phyloP scores from a whole-genome alignment of 2,888 invertebrate species.

The Thumatha senex region DNA sequence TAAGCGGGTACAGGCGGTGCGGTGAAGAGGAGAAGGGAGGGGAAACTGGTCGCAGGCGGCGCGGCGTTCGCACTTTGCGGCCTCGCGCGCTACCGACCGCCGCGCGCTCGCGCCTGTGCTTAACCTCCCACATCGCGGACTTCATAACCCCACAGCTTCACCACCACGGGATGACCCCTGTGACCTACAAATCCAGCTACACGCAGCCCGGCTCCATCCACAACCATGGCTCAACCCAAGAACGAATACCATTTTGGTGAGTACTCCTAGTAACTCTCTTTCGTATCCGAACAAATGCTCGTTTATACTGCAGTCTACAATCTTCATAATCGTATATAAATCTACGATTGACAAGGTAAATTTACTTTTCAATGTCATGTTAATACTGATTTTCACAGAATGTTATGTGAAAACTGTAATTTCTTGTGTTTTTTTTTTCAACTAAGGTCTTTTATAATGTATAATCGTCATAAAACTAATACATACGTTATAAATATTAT shows the following conservation, averaged over 20 bases:
- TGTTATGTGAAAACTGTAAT: not conserved
- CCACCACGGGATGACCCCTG: conserved; percentile 12
- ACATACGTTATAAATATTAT: not conserved
- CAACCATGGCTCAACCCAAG: conserved; percentile 54
- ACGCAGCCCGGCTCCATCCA: conserved; percentile 22
- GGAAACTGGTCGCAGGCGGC: conserved; percentile 15
- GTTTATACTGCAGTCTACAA: too few species aligned
- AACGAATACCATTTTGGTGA: conserved; percentile 72
- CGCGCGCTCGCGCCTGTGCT: conserved; percentile 53
- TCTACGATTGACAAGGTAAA: not conserved
- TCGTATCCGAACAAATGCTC: not conserved
- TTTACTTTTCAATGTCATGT: too few species aligned
- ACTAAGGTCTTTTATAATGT: too few species aligned
- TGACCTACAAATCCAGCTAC: conserved; percentile 19
- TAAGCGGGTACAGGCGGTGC: conserved; percentile 25
- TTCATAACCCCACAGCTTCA: conserved; percentile 21
- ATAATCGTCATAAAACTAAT: not conserved
- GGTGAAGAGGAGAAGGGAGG: conserved; percentile 15
- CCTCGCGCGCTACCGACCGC: conserved; percentile 56
- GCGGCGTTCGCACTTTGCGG: conserved; percentile 24
- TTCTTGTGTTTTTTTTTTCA: too few species aligned
- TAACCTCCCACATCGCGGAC: conserved; percentile 12
- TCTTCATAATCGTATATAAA: not conserved
- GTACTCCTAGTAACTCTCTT: conserved; percentile 28
- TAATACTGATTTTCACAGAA: too few species aligned